These are phyloP conservation scores for Drosophila crucigera DNA, from an alignment of 2,888 invertebrate genomes.

Conservation along the genomic window DNA sequence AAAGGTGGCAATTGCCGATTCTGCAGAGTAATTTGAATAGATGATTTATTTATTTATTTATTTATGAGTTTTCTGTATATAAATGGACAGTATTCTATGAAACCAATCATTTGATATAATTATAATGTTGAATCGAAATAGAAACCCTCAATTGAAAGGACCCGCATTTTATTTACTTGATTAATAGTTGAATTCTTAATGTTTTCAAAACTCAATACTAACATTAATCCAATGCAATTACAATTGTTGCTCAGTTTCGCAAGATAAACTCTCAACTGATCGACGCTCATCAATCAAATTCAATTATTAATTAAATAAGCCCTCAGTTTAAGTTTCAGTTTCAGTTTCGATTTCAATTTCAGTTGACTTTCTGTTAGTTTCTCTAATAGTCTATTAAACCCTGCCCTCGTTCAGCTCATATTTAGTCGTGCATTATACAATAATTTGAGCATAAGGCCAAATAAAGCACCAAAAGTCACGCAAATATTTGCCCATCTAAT, in stretches of 20 bases:
- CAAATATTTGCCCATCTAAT: constrained; percentile 76
- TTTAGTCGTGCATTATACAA: constrained; percentile 58
- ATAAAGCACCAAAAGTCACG: constrained; percentile 68
- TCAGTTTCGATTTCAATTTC: background rate
- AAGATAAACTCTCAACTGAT: background rate
- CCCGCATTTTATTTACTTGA: constrained; percentile 7
- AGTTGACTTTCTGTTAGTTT: background rate
- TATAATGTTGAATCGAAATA: background rate
- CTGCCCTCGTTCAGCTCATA: background rate
- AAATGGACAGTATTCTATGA: background rate
- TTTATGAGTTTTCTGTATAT: background rate
- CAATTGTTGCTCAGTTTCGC: constrained; percentile 17
- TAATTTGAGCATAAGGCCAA: constrained; percentile 63
- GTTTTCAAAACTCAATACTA: too few species aligned
- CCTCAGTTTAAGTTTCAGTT: constrained; percentile 1
- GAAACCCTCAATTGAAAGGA: background rate
- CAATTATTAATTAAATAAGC: constrained; percentile 24
- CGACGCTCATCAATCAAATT: constrained; percentile 15
- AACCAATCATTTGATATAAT: background rate
- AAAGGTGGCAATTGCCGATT: background rate
- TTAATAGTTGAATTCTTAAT: too few species aligned
- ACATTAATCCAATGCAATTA: background rate
- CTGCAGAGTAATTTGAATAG: background rate
- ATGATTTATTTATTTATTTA: background rate
- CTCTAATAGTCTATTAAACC: background rate